phyloP scores from a whole-genome alignment of 2,888 invertebrate genomes.

The Ptychoptera albimana region DNA sequence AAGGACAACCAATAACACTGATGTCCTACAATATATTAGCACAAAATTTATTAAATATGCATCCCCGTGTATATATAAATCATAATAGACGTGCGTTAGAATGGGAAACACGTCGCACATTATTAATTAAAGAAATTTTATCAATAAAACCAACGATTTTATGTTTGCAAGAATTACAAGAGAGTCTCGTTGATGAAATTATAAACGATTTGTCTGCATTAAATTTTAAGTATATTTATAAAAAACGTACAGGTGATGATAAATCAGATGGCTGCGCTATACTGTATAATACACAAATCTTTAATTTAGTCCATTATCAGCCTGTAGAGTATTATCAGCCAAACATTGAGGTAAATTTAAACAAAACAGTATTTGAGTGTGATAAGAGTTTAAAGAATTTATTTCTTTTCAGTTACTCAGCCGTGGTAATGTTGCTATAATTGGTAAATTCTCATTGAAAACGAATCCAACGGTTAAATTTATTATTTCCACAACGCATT shows the following conservation, averaged over 20 bases:
- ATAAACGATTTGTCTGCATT: conserved; percentile 35
- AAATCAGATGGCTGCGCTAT: conserved; percentile 85
- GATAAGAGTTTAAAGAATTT: neutral
- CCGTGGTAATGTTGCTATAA: conserved; percentile 75
- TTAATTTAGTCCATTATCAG: conserved; percentile 45
- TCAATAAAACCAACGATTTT: conserved; percentile 33
- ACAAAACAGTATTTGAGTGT: neutral
- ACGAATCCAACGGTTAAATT: conserved; percentile 36
- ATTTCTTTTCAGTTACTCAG: conserved; percentile 38
- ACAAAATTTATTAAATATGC: conserved; percentile 59
- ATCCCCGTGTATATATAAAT: conserved; percentile 52
- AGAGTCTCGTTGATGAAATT: conserved; percentile 48
- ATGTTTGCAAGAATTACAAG: conserved; percentile 75
- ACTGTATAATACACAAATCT: conserved; percentile 52
- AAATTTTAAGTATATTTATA: conserved; percentile 63
- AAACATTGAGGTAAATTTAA: conserved; percentile 11
- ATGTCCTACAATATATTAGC: conserved; percentile 82
- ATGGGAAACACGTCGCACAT: conserved; percentile 50
- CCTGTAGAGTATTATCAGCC: conserved; percentile 53
- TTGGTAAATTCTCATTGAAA: conserved; percentile 53
- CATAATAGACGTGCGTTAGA: conserved; percentile 40
- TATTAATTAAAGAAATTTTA: conserved; percentile 33
- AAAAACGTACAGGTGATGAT: conserved; percentile 58
- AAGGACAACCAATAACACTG: conserved; percentile 38
- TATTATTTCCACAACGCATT: conserved; percentile 83